phyloP scores from a whole-genome alignment of 2,888 invertebrate species.

The Laspeyria flexula region DNA sequence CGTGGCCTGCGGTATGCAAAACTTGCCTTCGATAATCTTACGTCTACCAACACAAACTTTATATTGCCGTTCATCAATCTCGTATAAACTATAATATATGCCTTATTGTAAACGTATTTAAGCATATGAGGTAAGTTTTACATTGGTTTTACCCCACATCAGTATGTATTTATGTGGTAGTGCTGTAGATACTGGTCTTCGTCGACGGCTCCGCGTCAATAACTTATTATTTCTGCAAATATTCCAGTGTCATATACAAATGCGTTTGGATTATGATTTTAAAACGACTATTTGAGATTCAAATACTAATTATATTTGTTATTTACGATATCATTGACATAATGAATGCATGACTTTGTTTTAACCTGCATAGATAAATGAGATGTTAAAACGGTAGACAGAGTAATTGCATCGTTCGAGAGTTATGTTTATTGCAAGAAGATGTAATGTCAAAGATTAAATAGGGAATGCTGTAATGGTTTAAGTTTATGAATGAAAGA shows the following conservation, averaged over 20 bases:
- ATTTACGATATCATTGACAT: slow-evolving; percentile 2
- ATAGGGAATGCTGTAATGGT: no score
- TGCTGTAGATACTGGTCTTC: slow-evolving; percentile 60
- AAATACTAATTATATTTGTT: slow-evolving; percentile 30
- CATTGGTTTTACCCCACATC: slow-evolving; percentile 20
- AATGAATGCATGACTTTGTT: slow-evolving; percentile 6
- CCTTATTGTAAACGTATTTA: slow-evolving; percentile 42
- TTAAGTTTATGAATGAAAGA: no score
- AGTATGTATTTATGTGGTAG: slow-evolving; percentile 54
- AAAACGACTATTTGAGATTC: slow-evolving; percentile 38
- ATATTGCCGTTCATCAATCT: slow-evolving; percentile 49
- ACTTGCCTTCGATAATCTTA: slow-evolving; percentile 77
- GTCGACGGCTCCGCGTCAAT: slow-evolving; percentile 59
- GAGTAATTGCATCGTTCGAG: no score
- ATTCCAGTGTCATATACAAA: slow-evolving; percentile 68
- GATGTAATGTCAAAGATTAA: no score
- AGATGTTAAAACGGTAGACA: no score
- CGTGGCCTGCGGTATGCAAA: slow-evolving; percentile 80
- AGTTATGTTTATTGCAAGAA: no score
- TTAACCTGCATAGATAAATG: not conserved
- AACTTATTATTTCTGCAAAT: slow-evolving; percentile 74
- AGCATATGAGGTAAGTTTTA: slow-evolving; percentile 5
- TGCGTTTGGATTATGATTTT: slow-evolving; percentile 59
- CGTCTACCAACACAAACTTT: slow-evolving; percentile 61
- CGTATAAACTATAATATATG: slow-evolving; percentile 35